These are phyloP conservation scores for Drosophila tripunctata DNA, from an alignment of 2,888 invertebrate genomes.

Conservation along the genomic window DNA sequence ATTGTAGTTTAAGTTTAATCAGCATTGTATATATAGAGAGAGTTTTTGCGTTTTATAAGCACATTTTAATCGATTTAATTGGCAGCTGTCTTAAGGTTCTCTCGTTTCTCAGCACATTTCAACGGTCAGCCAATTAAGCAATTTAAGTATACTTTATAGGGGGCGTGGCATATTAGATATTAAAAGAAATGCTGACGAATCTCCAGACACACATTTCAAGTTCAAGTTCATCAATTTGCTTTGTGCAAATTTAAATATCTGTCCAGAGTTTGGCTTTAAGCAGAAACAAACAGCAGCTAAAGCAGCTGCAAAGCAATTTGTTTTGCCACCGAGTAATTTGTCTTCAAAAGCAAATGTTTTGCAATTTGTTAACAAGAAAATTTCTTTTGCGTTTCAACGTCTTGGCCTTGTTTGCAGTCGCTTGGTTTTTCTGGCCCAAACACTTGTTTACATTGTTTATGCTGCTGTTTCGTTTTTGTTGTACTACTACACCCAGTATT, in stretches of 20 bases:
- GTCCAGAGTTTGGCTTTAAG: conserved; percentile 27
- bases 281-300: not conserved
- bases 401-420: conserved; percentile 63
- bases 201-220: conserved; percentile 19
- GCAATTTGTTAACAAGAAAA: conserved; percentile 79
- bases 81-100: conserved; percentile 18
- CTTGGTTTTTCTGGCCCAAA: conserved; percentile 50
- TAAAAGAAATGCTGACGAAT: conserved; percentile 2
- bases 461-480: conserved; percentile 44
- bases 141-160: conserved; percentile 2
- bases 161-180: conserved; percentile 21
- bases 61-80: conserved; percentile 60
- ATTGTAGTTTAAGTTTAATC: conserved; percentile 10
- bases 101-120: conserved; percentile 12
- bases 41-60: conserved; percentile 26
- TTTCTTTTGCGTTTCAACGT: conserved; percentile 66
- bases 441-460: conserved; percentile 71
- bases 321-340: conserved; percentile 78
- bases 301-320: conserved; percentile 72
- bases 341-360: conserved; percentile 79
- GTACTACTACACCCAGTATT: conserved; percentile 40
- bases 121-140: conserved; percentile 29
- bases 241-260: conserved; percentile 42
- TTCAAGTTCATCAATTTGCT: conserved; percentile 50
- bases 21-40: conserved; percentile 6